Evolutionary conservation across 2,888 invertebrate species (phyloP).

Genomic region (Drosophila putrida): DNA sequence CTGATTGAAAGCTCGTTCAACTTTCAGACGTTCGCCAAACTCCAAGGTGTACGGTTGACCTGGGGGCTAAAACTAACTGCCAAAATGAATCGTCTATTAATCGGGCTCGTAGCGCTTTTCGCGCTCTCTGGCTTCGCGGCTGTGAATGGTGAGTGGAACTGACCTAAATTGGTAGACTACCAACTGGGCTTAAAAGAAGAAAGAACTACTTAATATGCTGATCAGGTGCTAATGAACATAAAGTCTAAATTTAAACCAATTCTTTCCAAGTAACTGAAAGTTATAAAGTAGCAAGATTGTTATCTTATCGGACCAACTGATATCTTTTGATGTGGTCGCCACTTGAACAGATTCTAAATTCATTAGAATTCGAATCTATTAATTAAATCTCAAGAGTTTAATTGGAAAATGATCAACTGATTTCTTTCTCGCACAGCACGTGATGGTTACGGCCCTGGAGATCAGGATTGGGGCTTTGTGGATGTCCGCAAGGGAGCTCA

Average conservation of each 20-base stretch:
- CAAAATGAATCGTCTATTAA: conserved; percentile 57
- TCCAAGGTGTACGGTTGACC: conserved; percentile 49
- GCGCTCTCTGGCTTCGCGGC: conserved; percentile 40
- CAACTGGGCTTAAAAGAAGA: conserved; percentile 23
- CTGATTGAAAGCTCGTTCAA: conserved; percentile 6
- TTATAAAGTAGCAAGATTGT: conserved; percentile 7
- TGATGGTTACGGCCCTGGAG: conserved; percentile 87
- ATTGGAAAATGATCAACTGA: neutral
- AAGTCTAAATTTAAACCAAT: conserved; percentile 9
- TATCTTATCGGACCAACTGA: conserved; percentile 40
- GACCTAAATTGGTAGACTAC: conserved; percentile 40
- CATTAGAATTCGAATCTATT: conserved; percentile 18
- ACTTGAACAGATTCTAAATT: conserved; percentile 18
- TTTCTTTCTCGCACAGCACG: conserved; percentile 59
- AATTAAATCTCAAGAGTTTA: conserved; percentile 24
- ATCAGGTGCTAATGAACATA: conserved; percentile 34
- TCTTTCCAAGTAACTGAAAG: neutral
- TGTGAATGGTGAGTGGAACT: conserved; percentile 62
- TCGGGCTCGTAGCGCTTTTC: conserved; percentile 47
- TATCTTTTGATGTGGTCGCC: conserved; percentile 4
- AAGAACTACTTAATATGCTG: conserved; percentile 37
- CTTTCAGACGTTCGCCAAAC: conserved; percentile 59
- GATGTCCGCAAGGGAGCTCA: conserved; percentile 90
- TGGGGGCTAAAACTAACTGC: conserved; percentile 29
- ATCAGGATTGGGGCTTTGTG: conserved; percentile 91